phyloP scores from a whole-genome alignment of 2,113 vertebrate genomes.

The Peromyscus maniculatus region DNA sequence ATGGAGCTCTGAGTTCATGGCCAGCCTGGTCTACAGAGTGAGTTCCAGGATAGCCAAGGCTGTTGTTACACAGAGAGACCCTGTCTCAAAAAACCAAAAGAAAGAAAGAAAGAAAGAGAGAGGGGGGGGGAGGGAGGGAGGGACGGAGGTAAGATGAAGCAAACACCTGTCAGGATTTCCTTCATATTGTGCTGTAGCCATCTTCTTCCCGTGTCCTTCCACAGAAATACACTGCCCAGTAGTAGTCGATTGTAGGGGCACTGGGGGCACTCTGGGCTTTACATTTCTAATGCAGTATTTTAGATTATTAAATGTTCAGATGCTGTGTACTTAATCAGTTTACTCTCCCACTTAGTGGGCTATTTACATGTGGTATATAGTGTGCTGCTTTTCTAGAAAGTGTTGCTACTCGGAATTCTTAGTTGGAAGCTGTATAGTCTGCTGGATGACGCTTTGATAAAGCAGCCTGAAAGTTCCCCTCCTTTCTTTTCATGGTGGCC shows the following conservation, averaged over 20 bases:
- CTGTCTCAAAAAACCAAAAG: too few species aligned
- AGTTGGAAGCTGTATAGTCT: neutral
- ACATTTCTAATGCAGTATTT: conserved; percentile 22
- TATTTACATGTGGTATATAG: conserved; percentile 16
- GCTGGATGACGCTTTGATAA: neutral
- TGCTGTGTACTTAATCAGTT: neutral
- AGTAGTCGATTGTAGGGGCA: neutral
- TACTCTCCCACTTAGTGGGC: neutral
- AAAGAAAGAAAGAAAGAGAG: too few species aligned
- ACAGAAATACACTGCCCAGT: neutral
- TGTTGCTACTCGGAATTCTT: neutral
- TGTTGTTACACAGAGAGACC: too few species aligned
- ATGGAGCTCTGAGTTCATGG: too few species aligned
- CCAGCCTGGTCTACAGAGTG: too few species aligned
- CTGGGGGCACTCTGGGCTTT: neutral
- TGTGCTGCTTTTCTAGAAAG: neutral
- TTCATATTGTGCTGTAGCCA: neutral
- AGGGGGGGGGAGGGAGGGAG: neutral
- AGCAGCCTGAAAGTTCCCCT: neutral
- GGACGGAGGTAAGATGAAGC: neutral
- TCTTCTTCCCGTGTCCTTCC: neutral
- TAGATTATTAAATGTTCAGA: conserved; percentile 42
- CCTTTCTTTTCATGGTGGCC: neutral
- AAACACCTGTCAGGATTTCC: neutral
- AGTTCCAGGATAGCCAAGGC: too few species aligned